Base-by-base conservation (phyloP, 2,113 vertebrate genomes). In the Syrmaticus mikado region DNA sequence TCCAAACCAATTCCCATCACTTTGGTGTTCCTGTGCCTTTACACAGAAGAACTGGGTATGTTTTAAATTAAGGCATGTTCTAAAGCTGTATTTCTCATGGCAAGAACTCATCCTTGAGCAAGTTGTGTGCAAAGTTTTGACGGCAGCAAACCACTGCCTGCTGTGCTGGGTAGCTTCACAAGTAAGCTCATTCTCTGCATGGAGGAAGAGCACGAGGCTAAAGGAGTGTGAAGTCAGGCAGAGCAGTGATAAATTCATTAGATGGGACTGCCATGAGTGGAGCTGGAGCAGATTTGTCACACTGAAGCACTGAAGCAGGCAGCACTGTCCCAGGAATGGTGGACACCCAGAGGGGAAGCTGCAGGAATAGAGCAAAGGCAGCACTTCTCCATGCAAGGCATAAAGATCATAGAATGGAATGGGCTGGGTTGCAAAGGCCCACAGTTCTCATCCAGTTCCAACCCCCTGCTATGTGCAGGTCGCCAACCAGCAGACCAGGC, bases 241-340 rank as follows among this genome's bases (percentile, higher is more conserved):
- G 36, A 25, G 53, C 4, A 1, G 3, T 24, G 0, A 48, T 45
- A 48, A 20, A 57, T 72, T 25, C 15, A 45, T 12, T 0, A 0
- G 32, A 34, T 14, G 34, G 13, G 34, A 13, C 8, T 32, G 32
- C 17, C 8, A 3, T 5, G 0, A 2, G 74, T 10, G 48, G 60
- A 81, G 20, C 22, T 58, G 64, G 43, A 36, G 43, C 40, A 50
- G 60, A 28, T 62, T 68, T 45, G 40, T 22, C 11, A 24, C 27
- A 32, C 27, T 30, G 53, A 27, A 66, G 72, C 22, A 28, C 80
- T 62, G 75, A 34, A 50, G 22, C 4, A 13, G 0, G 2, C 6
- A 1, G 46, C 16, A 1, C 27, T 58, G 17, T 12, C 28, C 18
- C 6, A 24, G 41, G 57, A 76, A 62, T 72, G 74, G 67, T 21